Evolutionary conservation across 2,888 invertebrate species (phyloP).

Genomic region (Acanthosepion esculentum): DNA sequence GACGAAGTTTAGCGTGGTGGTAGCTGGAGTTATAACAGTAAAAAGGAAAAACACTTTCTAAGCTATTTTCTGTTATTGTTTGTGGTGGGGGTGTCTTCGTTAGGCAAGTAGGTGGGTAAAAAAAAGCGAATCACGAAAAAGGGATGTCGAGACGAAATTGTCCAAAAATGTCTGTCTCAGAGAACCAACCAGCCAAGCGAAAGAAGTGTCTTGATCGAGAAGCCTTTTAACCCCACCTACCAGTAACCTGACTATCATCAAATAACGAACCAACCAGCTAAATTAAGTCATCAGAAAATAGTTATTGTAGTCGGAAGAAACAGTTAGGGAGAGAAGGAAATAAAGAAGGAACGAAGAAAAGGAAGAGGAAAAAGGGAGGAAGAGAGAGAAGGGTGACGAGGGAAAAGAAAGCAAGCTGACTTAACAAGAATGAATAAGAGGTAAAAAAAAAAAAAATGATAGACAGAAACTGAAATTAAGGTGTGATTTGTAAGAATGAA

Average conservation of each 20-base stretch:
- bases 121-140: neutral
- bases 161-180: neutral
- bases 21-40: neutral
- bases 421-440: too few species aligned
- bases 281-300: neutral
- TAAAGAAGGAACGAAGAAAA: neutral
- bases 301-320: neutral
- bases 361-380: neutral
- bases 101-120: neutral
- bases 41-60: constrained; percentile 25
- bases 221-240: neutral
- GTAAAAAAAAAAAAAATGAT: neutral
- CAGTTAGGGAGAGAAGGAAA: neutral
- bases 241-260: neutral
- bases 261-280: neutral
- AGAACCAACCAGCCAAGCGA: constrained; percentile 15
- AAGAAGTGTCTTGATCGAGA: neutral
- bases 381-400: neutral
- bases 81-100: constrained; percentile 2
- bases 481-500: neutral
- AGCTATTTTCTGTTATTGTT: constrained; percentile 14
- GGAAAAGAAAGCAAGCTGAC: too few species aligned
- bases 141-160: neutral
- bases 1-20: neutral
- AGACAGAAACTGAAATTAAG: constrained; percentile 2